phyloP scores from a whole-genome alignment of 1,140 invertebrate genomes.

The Philaenus spumarius region DNA sequence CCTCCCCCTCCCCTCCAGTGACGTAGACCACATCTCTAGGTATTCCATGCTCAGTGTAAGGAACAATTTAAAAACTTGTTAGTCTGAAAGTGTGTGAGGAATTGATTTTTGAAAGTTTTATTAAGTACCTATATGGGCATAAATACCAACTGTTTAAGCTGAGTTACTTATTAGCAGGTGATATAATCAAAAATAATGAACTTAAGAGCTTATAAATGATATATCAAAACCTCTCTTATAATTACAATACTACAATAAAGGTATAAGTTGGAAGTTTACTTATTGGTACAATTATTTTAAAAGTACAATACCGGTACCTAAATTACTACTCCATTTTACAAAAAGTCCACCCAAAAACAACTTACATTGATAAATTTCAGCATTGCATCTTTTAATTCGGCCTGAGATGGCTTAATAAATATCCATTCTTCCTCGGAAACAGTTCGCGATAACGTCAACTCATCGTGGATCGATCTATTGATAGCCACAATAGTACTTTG shows the following conservation, averaged over 20 bases:
- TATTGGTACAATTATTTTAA: neutral
- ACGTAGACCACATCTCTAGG: too few relatives aligned
- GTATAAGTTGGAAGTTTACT: neutral
- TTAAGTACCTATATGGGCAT: too few relatives aligned
- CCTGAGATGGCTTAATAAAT: constrained; percentile 58
- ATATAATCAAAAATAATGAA: too few relatives aligned
- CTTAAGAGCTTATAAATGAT: neutral
- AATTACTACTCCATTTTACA: neutral
- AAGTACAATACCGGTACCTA: neutral
- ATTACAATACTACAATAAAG: neutral
- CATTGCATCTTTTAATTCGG: constrained; percentile 52
- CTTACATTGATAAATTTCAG: constrained; percentile 52
- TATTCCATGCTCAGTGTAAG: too few relatives aligned
- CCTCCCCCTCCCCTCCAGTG: too few relatives aligned
- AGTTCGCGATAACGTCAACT: constrained; percentile 59
- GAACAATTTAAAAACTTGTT: too few relatives aligned
- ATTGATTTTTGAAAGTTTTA: too few relatives aligned
- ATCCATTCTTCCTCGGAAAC: constrained; percentile 78
- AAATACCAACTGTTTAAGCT: too few relatives aligned
- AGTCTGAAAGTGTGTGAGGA: too few relatives aligned
- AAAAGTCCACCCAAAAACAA: neutral
- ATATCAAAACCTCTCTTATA: neutral
- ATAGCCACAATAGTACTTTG: constrained; percentile 53
- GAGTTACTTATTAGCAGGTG: too few relatives aligned
- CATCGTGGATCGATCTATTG: constrained; percentile 54